Base-by-base conservation (phyloP, 2,797 vertebrate species). In the Hafferia zeledoni region DNA sequence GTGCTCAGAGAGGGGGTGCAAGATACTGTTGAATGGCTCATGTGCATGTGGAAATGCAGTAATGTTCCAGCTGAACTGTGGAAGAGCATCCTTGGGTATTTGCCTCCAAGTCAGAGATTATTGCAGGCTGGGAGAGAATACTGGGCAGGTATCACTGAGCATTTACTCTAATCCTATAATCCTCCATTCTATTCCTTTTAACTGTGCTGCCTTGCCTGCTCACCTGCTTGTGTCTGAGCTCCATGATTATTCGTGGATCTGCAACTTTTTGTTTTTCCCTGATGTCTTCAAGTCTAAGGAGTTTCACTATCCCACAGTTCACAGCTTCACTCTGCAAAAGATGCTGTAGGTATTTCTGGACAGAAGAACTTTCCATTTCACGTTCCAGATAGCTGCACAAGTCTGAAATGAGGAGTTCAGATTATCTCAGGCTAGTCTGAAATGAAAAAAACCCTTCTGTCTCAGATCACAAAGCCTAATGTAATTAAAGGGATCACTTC, bases 161-260 rank as follows among this genome's bases (percentile, higher is more conserved):
- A 55, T 88, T 83, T 75, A 78, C 49, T 78, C 39, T 91, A 95
- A 95, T 86, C 87, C 72, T 86, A 9, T 88, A 94, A 91, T 81
- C 70, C 46, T 81, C 47, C 8, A 15, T 25, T 10, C 87, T 93
- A 96, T 65, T 96, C 80, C 82, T 96, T 96, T 95, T 89, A 96
- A 97, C 75, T 94, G 87, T 88, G 81, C 83, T 88, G 74, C 53
- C n/a, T 96, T 96, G 96, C 80, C 79, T 86, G 61, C 97, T 91
- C 84, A 98, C 98, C 98, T 99, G 99, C 92, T 98, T 97, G 96
- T 99, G 99, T 81, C 99, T 98, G 69, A 98, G 97, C 94, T 99
- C 99, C 99, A 99, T 99, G 91, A 98, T 98, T 96, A 99, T 64
- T 28, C 92, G 92, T 11, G 99, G 98, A 97, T 99, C 97, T 95